phyloP scores from a whole-genome alignment of 2,797 vertebrate species.

The Monodelphis domestica region DNA sequence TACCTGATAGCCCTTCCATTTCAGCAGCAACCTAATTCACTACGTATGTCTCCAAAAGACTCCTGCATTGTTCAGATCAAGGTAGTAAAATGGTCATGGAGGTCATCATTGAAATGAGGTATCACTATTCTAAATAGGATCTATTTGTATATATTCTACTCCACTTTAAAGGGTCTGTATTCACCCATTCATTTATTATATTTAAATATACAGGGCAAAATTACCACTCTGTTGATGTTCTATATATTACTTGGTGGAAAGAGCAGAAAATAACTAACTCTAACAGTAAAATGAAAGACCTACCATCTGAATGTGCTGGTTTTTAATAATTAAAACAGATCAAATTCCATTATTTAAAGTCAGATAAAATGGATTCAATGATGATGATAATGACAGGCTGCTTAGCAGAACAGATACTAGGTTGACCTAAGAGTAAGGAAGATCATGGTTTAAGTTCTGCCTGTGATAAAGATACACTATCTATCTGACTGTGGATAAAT shows the following conservation, averaged over 20 bases:
- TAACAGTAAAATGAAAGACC: background rate
- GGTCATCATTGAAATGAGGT: background rate
- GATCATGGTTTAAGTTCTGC: background rate
- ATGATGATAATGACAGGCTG: background rate
- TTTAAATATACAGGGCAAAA: background rate
- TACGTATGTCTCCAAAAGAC: constrained; percentile 14
- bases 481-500: background rate
- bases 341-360: background rate
- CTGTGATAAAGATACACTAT: background rate
- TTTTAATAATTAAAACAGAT: background rate
- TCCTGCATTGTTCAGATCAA: background rate
- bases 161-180: background rate
- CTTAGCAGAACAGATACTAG: background rate
- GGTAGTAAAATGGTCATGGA: background rate
- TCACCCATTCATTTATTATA: background rate
- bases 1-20: constrained; percentile 11
- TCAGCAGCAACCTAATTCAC: constrained; percentile 20
- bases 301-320: background rate
- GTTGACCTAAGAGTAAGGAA: background rate
- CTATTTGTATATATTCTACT: background rate
- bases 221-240: background rate
- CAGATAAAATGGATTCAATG: background rate
- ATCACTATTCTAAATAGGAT: background rate
- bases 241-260: background rate
- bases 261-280: background rate